phyloP scores from a whole-genome alignment of 1,140 invertebrate genomes.

The Theocolax elegans region DNA sequence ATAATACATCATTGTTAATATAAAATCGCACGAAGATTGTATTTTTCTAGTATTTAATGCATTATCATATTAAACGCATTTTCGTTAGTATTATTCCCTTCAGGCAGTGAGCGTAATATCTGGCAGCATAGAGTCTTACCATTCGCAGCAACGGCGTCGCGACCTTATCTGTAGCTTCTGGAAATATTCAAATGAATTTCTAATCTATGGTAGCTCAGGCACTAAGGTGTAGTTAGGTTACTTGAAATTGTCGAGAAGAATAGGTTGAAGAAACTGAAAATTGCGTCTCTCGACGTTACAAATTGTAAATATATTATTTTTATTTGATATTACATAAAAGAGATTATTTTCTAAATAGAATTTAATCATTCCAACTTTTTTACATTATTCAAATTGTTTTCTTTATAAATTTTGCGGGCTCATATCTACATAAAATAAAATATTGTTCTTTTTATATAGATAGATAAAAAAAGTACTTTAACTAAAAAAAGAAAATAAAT shows the following conservation, averaged over 20 bases:
- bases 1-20: too few species aligned
- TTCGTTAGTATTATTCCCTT: slow-evolving; percentile 30
- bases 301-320: slow-evolving; percentile 3
- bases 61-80: slow-evolving; percentile 5
- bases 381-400: too few species aligned
- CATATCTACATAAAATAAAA: too few species aligned
- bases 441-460: too few species aligned
- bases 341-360: neutral
- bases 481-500: too few species aligned
- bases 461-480: too few species aligned
- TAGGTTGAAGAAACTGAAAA: slow-evolving; percentile 35
- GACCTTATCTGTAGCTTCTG: slow-evolving; percentile 51
- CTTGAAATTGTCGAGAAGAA: slow-evolving; percentile 25
- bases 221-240: slow-evolving; percentile 32
- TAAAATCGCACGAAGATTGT: too few species aligned
- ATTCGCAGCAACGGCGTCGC: slow-evolving; percentile 33
- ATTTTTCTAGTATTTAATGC: too few species aligned
- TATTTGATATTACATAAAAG: neutral
- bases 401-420: too few species aligned
- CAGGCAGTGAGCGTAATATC: neutral
- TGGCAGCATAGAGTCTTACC: slow-evolving; percentile 23
- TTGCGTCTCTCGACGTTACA: slow-evolving; percentile 11
- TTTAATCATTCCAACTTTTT: too few species aligned
- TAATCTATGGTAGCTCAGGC: slow-evolving; percentile 53
- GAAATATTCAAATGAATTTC: slow-evolving; percentile 64